These are phyloP conservation scores for Melipona beecheii DNA, from an alignment of 2,888 invertebrate species.

Conservation along the genomic window DNA sequence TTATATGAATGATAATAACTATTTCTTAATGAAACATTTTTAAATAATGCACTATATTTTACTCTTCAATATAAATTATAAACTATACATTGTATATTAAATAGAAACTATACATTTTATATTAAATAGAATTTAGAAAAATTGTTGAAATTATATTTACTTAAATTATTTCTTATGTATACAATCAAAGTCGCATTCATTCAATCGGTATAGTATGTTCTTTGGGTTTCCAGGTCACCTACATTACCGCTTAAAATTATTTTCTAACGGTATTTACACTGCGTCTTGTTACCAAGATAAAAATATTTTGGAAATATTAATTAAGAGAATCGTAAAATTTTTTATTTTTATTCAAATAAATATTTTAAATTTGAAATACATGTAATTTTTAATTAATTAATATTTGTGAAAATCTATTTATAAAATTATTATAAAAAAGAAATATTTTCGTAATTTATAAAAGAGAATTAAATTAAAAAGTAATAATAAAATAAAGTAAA, in stretches of 20 bases:
- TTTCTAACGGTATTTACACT: slow-evolving; percentile 64
- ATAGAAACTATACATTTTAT: not conserved
- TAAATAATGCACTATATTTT: not conserved
- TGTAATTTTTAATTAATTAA: not conserved
- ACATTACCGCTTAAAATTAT: slow-evolving; percentile 64
- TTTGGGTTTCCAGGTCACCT: slow-evolving; percentile 63
- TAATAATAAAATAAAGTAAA: not conserved
- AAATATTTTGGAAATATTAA: slow-evolving; percentile 38
- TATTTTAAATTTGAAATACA: not conserved
- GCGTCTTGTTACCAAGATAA: slow-evolving; percentile 39
- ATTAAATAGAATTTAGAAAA: not conserved
- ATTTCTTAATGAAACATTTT: not conserved
- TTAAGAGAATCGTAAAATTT: not conserved
- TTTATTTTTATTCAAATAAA: not conserved
- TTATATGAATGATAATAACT: not conserved
- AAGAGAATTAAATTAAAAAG: not conserved
- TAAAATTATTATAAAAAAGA: not conserved
- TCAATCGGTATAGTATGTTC: slow-evolving; percentile 43
- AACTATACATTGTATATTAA: not conserved
- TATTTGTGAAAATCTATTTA: not conserved
- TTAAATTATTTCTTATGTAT: slow-evolving; percentile 8
- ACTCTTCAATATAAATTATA: not conserved
- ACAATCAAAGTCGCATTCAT: slow-evolving; percentile 30
- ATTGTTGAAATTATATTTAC: not conserved
- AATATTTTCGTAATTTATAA: not conserved